Evolutionary conservation across 2,888 invertebrate species (phyloP).

Genomic region (Calliscelio sp.): DNA sequence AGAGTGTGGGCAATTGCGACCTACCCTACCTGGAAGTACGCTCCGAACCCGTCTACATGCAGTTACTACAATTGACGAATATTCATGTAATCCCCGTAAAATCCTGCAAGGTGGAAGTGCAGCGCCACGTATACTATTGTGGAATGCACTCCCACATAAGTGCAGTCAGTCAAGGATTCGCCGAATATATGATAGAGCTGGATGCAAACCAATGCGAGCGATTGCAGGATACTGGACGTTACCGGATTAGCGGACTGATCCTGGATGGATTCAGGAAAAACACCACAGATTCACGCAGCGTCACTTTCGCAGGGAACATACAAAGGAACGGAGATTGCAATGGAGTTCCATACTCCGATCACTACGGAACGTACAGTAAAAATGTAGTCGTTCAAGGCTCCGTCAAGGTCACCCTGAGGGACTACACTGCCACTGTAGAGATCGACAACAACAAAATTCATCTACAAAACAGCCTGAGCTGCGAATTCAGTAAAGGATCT

Average conservation of each 20-base stretch:
- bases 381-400: conserved; percentile 63
- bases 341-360: conserved; percentile 69
- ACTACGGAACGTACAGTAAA: conserved; percentile 63
- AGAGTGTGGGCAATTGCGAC: conserved; percentile 8
- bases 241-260: neutral
- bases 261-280: conserved; percentile 4
- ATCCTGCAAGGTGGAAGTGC: neutral
- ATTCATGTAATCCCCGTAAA: neutral
- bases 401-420: conserved; percentile 19
- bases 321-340: conserved; percentile 51
- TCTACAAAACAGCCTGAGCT: conserved; percentile 29
- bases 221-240: neutral
- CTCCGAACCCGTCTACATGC: neutral
- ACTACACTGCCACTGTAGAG: conserved; percentile 26
- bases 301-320: conserved; percentile 43
- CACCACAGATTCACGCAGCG: conserved; percentile 6
- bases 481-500: neutral
- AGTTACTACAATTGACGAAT: neutral
- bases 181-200: conserved; percentile 55
- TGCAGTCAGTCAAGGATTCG: conserved; percentile 33
- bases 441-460: conserved; percentile 41
- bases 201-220: neutral
- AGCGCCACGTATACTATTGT: conserved; percentile 36
- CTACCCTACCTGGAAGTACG: neutral
- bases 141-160: too few relatives aligned